Percentiles rank a stretch among this genome's conserved stretches.
Evolutionary conservation across 2,797 vertebrate species (phyloP).

Genomic region (Natrix natrix): DNA sequence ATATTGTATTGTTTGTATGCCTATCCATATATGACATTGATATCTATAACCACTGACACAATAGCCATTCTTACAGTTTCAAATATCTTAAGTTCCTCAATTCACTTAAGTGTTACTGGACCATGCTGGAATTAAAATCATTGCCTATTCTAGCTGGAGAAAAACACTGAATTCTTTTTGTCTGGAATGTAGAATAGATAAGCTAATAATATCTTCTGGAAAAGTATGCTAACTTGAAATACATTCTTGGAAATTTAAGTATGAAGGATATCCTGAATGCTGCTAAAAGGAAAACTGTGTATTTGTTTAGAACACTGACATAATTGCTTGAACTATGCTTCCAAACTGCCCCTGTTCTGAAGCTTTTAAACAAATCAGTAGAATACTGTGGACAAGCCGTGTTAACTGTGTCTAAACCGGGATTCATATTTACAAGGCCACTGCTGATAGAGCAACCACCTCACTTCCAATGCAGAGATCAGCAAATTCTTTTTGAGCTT

Average conservation of each 20-base stretch:
- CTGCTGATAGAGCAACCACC: slow-evolving; percentile 76
- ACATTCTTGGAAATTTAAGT: no score
- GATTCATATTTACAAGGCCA: slow-evolving; percentile 71
- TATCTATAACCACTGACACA: background rate
- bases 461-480: slow-evolving; percentile 78
- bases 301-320: background rate
- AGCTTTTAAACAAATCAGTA: background rate
- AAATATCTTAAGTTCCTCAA: background rate
- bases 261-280: background rate
- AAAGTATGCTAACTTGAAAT: background rate
- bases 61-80: background rate
- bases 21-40: background rate
- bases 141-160: background rate
- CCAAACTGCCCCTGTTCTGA: background rate
- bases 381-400: background rate
- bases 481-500: slow-evolving; percentile 76
- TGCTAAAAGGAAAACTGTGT: background rate
- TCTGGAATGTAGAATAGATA: background rate
- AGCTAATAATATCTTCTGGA: background rate
- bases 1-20: background rate
- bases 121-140: background rate
- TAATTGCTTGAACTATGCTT: background rate
- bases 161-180: background rate
- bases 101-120: background rate
- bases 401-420: background rate